Evolutionary conservation across 2,888 invertebrate genomes (phyloP), one percentile per base, ranked within the genome.

Genomic region (Cerastoderma edule): DNA sequence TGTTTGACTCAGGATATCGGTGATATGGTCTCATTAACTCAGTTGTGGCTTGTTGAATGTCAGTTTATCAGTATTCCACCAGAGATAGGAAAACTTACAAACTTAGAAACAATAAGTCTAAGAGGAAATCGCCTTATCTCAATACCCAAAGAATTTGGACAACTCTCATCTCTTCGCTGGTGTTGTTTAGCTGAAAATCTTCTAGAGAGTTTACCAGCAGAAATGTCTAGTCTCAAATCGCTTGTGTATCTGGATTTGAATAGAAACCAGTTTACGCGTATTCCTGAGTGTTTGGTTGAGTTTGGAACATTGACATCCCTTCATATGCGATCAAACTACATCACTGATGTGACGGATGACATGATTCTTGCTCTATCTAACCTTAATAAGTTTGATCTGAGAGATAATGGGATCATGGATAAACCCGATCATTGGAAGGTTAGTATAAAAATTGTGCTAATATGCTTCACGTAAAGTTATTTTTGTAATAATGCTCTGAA

Each of bases 361-460:
- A 85, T 86, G n/a, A 75, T 92, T 5, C 69, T 90, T 30, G 89
- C 85, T 6, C 75, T 91, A 44, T 83, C 89, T 3, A 84, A 87
- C 35, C 84, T 92, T 3, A 85, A 84, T n/a, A 88, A 88, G 63
- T 86, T 92, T 83, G 92, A 92, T 83, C 82, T 92, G 28, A 81
- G 91, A 72, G 89, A 91, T 48, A 91, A 90, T 69, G 65, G 66
- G n/a, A 84, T 92, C 16, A 63, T 72, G 5, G 76, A 79, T n/a
- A 87, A 87, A 56, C 91, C 91, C n/a, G 68, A 73, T 5, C 89
- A 90, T 67, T 91, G 91, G 91, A 91, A 90, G 89, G 91, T 91
- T 83, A 77, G 70, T n/a, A n/a, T n/a, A n/a, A n/a, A n/a, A n/a
- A n/a, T n/a, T n/a, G n/a, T n/a, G n/a, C n/a, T n/a, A n/a, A n/a